Base-by-base conservation (phyloP, 2,888 invertebrate species). In the Thelaira solivaga region DNA sequence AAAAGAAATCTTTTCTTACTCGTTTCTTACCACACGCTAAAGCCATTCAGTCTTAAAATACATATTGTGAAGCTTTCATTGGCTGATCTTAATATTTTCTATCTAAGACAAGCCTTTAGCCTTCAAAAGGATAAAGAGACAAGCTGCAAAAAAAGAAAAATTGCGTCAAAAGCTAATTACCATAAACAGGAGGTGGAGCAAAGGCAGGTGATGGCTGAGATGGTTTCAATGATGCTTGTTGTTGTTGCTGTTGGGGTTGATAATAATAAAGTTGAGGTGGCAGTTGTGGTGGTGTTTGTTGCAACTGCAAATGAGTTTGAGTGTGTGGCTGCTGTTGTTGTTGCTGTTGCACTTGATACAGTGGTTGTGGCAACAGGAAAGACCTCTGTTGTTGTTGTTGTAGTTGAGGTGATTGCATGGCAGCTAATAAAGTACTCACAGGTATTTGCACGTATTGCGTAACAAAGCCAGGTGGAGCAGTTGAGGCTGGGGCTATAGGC, bases 391-490 rank as follows among this genome's bases (percentile, higher is more conserved):
- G 31, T 20, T 43, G 36, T 8, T 61, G 72, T 2, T 29, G 53
- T 4, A 69, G 81, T 84, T 85, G 39, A 82, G 73, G 39, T 49
- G 55, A 24, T 65, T 78, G 78, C 41, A 77, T 80, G 13, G 84
- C 84, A n/a, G 85, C 84, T 4, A 85, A 67, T 57, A 85, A 55
- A 4, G 83, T 72, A 55, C 80, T 83, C 11, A 83, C 81, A 1
- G 85, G 85, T 47, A 85, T 81, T 67, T 86, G 86, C 13, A 86
- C 47, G 39, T 82, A 84, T n/a, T 84, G 84, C 65, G 82, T 76
- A 13, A 57, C 20, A 31, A 80, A 76, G 11, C 69, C 77, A 4
- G 80, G 51, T 8, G 82, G 41, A 1, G 84, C 22, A 1, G 71
- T 10, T 1, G 53, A 34, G 5, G 43, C 29, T 18, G 65, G 8